phyloP scores from a whole-genome alignment of 2,113 vertebrate genomes.

The Lepus timidus region DNA sequence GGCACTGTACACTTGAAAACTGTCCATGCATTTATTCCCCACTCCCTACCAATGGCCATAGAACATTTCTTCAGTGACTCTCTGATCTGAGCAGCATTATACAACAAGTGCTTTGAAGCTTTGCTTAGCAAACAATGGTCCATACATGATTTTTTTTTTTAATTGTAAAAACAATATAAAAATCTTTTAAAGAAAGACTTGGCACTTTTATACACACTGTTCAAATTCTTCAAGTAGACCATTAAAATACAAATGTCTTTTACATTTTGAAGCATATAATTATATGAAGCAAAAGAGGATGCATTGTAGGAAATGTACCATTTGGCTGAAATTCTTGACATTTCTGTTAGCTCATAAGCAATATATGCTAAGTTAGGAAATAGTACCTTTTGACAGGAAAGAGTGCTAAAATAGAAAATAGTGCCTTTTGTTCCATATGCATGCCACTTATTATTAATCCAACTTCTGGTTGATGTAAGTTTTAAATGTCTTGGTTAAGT shows the following conservation, averaged over 20 bases:
- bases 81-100: not conserved
- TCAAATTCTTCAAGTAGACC: not conserved
- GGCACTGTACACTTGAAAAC: not conserved
- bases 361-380: not conserved
- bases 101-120: not conserved
- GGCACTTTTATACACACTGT: not conserved
- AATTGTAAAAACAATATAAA: conserved; percentile 45
- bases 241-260: not conserved
- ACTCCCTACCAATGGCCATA: fast-evolving
- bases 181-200: not conserved
- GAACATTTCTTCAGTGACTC: not conserved
- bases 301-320: not conserved
- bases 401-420: not conserved
- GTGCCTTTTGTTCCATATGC: not conserved
- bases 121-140: not conserved
- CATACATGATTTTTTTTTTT: not conserved
- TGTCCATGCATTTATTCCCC: not conserved
- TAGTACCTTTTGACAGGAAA: not conserved
- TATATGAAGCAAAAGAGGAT: not conserved
- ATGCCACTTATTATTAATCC: not conserved
- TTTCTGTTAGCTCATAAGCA: not conserved
- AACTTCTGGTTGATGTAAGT: not conserved
- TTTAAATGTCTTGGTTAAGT: conserved; percentile 59
- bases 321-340: not conserved
- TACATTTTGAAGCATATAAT: not conserved